Conservation (phyloP, 1,140 invertebrate species). For the Sycophaga agraensis region DNA sequence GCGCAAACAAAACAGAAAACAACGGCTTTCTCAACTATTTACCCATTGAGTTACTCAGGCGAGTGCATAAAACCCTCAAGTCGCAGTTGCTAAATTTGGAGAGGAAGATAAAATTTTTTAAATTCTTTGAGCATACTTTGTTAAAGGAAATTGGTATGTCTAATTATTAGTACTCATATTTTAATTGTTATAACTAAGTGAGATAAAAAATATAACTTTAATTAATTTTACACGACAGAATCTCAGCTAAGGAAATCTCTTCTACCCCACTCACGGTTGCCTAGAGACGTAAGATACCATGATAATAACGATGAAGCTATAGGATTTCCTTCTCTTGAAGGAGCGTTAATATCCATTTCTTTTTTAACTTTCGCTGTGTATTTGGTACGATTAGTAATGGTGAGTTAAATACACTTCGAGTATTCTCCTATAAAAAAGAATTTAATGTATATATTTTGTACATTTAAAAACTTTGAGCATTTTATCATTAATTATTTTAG, state of each 20-base stretch:
- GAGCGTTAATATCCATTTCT: slow-evolving; percentile 76
- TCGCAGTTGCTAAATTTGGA: slow-evolving; percentile 40
- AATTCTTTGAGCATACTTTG: slow-evolving; percentile 42
- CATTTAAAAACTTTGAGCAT: too few species aligned
- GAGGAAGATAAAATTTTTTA: slow-evolving; percentile 49
- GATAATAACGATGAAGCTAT: slow-evolving; percentile 59
- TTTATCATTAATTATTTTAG: too few species aligned
- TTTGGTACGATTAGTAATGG: slow-evolving; percentile 78
- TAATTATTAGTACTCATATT: background rate
- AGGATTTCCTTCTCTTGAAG: slow-evolving; percentile 77
- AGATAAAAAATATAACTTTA: too few species aligned
- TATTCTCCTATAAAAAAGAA: background rate
- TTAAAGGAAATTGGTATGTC: slow-evolving; percentile 45
- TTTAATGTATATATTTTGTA: too few species aligned
- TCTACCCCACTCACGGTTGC: slow-evolving; percentile 41
- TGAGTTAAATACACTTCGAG: slow-evolving; percentile 48
- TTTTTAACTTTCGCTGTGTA: slow-evolving; percentile 83
- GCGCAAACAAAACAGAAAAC: too few species aligned
- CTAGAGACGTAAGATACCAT: slow-evolving; percentile 41
- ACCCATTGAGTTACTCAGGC: slow-evolving; percentile 48
- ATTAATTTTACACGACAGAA: too few species aligned
- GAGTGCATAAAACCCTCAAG: slow-evolving; percentile 47
- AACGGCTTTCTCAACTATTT: slow-evolving; percentile 43
- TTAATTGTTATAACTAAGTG: too few species aligned
- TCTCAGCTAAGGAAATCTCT: slow-evolving; percentile 50